A percentile compares a stretch with the other conserved stretches of the same genome.
Conservation (phyloP, 2,113 vertebrate genomes). For the Todiramphus saurophagus region DNA sequence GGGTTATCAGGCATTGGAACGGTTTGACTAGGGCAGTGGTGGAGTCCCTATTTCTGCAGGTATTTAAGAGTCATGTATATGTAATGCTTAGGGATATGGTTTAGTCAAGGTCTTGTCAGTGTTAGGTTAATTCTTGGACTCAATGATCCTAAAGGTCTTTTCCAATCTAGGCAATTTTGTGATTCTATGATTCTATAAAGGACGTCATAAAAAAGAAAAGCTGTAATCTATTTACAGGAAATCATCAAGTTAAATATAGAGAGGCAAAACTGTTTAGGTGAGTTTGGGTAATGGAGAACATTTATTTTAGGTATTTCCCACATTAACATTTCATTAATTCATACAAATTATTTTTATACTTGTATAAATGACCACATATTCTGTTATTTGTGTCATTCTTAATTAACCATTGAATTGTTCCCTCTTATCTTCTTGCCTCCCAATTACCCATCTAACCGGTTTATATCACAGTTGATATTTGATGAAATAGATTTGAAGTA, state of each 20-base stretch:
- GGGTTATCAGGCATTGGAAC: too few species aligned
- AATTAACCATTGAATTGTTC: neutral
- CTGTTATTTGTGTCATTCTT: neutral
- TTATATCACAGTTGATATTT: neutral
- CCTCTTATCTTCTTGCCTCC: neutral
- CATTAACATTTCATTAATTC: neutral
- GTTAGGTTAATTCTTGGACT: too few species aligned
- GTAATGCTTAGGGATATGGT: too few species aligned
- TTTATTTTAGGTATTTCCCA: neutral
- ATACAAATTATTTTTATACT: neutral
- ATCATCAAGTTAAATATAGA: neutral
- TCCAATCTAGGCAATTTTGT: too few species aligned
- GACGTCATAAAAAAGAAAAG: neutral
- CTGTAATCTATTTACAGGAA: neutral
- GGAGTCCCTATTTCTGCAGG: too few species aligned
- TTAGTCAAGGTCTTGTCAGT: too few species aligned
- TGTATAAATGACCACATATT: neutral
- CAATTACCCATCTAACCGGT: neutral
- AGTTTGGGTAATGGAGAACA: neutral
- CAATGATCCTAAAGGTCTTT: too few species aligned
- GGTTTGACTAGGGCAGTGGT: too few species aligned
- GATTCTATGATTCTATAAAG: neutral
- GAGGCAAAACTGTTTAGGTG: neutral
- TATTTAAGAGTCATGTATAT: too few species aligned
- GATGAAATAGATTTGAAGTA: slow-evolving; percentile 28